Conservation (phyloP, 2,113 vertebrate species). For the Caretta caretta region DNA sequence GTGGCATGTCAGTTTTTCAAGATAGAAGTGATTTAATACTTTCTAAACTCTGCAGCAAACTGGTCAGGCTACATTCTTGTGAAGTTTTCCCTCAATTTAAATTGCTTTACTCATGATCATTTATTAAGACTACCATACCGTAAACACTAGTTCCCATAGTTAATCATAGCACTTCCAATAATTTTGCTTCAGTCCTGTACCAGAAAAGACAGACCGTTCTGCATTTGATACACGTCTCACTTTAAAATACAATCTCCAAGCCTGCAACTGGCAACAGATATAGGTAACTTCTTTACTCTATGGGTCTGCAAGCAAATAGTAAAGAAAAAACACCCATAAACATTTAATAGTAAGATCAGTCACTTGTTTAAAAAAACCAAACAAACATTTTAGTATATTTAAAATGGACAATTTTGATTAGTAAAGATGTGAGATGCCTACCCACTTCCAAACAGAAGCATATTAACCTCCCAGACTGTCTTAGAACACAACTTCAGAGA, state of each 20-base stretch:
- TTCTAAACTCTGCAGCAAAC: background rate
- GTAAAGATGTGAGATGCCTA: background rate
- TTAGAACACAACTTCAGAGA: rapidly evolving
- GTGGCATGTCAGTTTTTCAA: conserved; percentile 5
- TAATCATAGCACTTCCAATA: background rate
- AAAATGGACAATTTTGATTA: background rate
- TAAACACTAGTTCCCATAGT: conserved; percentile 1
- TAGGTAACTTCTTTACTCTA: background rate
- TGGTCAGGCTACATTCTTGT: background rate
- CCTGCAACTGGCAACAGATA: background rate
- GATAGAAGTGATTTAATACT: background rate
- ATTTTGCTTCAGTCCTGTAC: conserved; percentile 1
- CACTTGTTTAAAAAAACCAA: background rate
- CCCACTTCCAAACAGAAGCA: background rate
- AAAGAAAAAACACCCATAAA: rapidly evolving
- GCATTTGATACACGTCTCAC: background rate
- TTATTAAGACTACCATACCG: conserved; percentile 45
- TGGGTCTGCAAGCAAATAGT: background rate
- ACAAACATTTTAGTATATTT: background rate
- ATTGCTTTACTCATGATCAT: conserved; percentile 29
- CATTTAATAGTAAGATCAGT: background rate
- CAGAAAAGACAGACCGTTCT: background rate
- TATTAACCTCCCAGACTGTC: background rate
- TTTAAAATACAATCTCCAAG: background rate
- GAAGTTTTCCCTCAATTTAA: conserved; percentile 17